Percentiles rank a stretch among this genome's conserved stretches.
phyloP scores from a whole-genome alignment of 1,140 invertebrate genomes.

The Elymnias hypermnestra region DNA sequence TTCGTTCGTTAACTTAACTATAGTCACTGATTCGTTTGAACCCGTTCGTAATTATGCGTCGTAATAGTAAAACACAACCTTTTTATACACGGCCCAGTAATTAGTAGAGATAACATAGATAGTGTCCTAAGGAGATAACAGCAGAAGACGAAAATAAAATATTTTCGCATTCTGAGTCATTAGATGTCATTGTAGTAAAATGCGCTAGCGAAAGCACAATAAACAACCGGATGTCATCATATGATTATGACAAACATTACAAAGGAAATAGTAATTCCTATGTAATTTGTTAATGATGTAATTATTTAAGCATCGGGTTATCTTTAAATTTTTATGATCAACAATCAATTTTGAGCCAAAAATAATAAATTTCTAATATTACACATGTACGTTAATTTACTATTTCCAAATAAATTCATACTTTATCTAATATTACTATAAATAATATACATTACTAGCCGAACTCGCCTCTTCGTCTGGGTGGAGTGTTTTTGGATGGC shows the following conservation, averaged over 20 bases:
- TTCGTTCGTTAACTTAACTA: conserved; percentile 60
- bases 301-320: background rate
- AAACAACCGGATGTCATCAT: conserved; percentile 43
- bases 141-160: conserved; percentile 37
- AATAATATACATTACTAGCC: no score
- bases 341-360: no score
- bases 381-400: no score
- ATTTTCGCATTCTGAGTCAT: conserved; percentile 67
- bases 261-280: conserved; percentile 17
- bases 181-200: conserved; percentile 30
- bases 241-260: conserved; percentile 8
- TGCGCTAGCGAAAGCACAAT: conserved; percentile 25
- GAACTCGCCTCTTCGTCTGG: no score
- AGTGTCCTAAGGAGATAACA: conserved; percentile 52
- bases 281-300: conserved; percentile 10
- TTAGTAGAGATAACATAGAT: conserved; percentile 64
- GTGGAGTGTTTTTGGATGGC: no score
- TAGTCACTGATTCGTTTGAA: conserved; percentile 47
- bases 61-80: conserved; percentile 31
- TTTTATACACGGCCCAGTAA: conserved; percentile 55
- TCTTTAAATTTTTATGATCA: no score
- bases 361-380: no score
- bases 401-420: no score
- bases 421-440: no score
- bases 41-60: conserved; percentile 59